Percentiles rank a stretch among this genome's conserved stretches.
phyloP scores from a whole-genome alignment of 2,113 vertebrate genomes.

The Spheniscus mendiculus region DNA sequence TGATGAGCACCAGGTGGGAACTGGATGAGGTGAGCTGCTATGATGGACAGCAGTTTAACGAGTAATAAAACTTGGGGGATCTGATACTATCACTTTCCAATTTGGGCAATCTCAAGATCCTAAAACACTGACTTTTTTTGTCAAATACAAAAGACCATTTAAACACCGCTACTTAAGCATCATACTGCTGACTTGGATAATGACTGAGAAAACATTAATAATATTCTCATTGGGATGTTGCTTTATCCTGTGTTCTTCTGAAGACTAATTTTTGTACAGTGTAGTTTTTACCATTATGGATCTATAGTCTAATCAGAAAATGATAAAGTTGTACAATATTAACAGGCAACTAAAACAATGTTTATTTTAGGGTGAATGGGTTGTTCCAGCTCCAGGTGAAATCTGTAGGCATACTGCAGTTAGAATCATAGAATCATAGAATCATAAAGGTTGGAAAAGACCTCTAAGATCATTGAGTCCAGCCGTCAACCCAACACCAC shows the following conservation, averaged over 20 bases:
- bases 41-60: background rate
- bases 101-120: background rate
- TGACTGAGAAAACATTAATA: background rate
- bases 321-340: background rate
- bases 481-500: too few species aligned
- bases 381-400: background rate
- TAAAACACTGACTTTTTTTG: background rate
- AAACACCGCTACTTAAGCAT: background rate
- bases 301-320: background rate
- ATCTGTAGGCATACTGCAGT: background rate
- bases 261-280: background rate
- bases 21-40: background rate
- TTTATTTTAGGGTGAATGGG: background rate
- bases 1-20: background rate
- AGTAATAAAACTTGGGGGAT: background rate
- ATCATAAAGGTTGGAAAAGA: too few species aligned
- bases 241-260: background rate
- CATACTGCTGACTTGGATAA: background rate
- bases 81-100: background rate
- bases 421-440: too few species aligned
- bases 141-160: background rate
- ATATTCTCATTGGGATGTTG: background rate
- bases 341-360: background rate
- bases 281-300: background rate
- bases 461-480: too few species aligned